Conservation (phyloP, 2,113 vertebrate species). For the Sinocyclocheilus anshuiensis region DNA sequence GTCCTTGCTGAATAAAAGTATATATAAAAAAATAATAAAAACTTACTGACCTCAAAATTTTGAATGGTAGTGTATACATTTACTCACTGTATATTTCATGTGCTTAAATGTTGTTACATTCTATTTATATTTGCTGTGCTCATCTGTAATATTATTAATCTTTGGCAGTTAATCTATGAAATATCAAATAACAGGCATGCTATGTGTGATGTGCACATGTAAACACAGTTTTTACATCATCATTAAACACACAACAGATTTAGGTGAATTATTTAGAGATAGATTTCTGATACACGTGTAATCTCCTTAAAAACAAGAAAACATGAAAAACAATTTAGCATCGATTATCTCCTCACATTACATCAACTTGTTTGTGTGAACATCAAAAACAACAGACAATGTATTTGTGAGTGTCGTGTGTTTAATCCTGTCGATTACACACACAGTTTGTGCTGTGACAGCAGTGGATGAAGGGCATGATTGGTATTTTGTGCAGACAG, state of each 20-base stretch:
- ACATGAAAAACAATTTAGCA: constrained; percentile 41
- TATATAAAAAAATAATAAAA: neutral
- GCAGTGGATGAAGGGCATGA: constrained; percentile 17
- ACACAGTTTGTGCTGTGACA: neutral
- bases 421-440: constrained; percentile 54
- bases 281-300: constrained; percentile 36
- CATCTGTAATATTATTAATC: neutral
- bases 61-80: neutral
- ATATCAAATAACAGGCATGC: neutral
- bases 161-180: neutral
- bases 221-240: constrained; percentile 23
- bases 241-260: neutral
- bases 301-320: constrained; percentile 42
- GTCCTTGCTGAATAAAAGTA: neutral
- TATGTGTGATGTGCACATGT: constrained; percentile 4
- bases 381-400: constrained; percentile 44
- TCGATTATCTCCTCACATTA: constrained; percentile 35
- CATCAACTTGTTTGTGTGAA: constrained; percentile 48
- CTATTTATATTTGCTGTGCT: neutral
- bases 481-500: constrained; percentile 30
- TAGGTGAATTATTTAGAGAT: constrained; percentile 24
- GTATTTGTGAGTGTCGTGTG: neutral
- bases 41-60: no score
- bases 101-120: neutral
- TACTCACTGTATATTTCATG: neutral